Conservation (phyloP, 2,797 vertebrate species). For the Capromys pilorides region DNA sequence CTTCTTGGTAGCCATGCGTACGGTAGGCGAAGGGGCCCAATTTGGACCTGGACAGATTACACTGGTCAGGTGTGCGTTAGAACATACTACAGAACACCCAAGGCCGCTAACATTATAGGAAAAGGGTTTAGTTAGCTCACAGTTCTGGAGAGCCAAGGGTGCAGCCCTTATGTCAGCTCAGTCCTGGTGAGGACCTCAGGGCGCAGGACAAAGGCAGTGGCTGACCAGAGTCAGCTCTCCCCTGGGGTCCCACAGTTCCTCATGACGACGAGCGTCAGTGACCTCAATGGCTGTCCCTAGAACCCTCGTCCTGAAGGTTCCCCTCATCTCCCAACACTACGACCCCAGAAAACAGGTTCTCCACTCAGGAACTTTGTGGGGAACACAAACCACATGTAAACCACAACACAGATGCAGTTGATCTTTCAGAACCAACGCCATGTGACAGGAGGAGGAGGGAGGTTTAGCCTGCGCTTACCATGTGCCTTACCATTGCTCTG, state of each 20-base stretch:
- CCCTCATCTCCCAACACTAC: not conserved
- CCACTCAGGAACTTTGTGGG: not conserved
- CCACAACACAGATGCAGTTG: not conserved
- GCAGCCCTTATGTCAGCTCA: not conserved
- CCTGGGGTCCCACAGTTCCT: not conserved
- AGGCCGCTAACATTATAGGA: not conserved
- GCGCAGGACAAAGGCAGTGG: not conserved
- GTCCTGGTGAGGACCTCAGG: not conserved
- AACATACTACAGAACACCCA: not conserved
- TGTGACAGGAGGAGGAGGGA: not conserved
- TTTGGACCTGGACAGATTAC: not conserved
- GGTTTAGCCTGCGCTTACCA: not conserved
- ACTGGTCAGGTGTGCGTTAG: not conserved
- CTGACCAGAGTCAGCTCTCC: not conserved
- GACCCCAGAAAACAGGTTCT: not conserved
- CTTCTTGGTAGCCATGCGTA: not conserved
- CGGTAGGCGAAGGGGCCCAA: not conserved
- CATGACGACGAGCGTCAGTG: not conserved
- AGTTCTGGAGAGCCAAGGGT: not conserved
- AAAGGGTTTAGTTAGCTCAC: not conserved
- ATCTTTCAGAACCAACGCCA: not conserved
- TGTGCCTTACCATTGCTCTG: not conserved
- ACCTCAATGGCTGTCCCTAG: not conserved
- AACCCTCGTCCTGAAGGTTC: not conserved
- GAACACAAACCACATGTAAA: not conserved